Percentiles rank a stretch among this genome's conserved stretches.
phyloP scores from a whole-genome alignment of 2,888 invertebrate genomes.

The Ormyrus thymus region DNA sequence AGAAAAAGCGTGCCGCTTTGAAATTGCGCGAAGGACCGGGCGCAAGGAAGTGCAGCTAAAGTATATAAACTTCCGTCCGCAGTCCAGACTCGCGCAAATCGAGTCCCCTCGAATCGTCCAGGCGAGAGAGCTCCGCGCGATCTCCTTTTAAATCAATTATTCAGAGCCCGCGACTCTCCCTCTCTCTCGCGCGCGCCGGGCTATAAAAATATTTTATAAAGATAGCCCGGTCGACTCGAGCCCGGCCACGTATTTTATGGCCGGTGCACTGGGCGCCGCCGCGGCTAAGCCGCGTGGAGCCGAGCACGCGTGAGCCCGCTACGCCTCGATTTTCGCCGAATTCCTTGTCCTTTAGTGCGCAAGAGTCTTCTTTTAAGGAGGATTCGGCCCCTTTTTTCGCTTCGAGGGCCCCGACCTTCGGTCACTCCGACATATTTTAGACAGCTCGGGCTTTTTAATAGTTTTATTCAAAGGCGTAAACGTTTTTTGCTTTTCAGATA shows the following conservation, averaged over 20 bases:
- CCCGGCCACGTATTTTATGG: slow-evolving; percentile 28
- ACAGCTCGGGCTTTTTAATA: too few species aligned
- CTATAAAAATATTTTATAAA: slow-evolving; percentile 56
- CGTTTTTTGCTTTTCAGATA: too few species aligned
- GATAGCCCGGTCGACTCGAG: slow-evolving; percentile 24
- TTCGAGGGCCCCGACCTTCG: background rate
- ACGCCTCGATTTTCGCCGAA: slow-evolving; percentile 8
- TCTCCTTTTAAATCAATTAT: slow-evolving; percentile 54
- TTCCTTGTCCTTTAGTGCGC: background rate
- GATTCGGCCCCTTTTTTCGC: too few species aligned
- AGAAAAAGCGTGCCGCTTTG: background rate
- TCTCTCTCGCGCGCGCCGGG: slow-evolving; percentile 1
- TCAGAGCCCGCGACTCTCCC: slow-evolving; percentile 42
- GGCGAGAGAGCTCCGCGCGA: slow-evolving; percentile 14
- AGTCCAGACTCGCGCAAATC: slow-evolving; percentile 8
- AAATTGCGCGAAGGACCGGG: background rate
- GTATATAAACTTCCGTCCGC: slow-evolving; percentile 2
- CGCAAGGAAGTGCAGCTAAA: background rate
- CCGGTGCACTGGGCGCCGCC: background rate
- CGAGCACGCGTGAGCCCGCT: slow-evolving; percentile 1
- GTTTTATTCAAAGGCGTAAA: too few species aligned
- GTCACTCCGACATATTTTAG: background rate
- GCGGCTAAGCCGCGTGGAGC: background rate
- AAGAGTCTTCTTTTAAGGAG: background rate
- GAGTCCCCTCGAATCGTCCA: background rate